phyloP scores from a whole-genome alignment of 2,113 vertebrate genomes.

The Cyrtonyx montezumae region DNA sequence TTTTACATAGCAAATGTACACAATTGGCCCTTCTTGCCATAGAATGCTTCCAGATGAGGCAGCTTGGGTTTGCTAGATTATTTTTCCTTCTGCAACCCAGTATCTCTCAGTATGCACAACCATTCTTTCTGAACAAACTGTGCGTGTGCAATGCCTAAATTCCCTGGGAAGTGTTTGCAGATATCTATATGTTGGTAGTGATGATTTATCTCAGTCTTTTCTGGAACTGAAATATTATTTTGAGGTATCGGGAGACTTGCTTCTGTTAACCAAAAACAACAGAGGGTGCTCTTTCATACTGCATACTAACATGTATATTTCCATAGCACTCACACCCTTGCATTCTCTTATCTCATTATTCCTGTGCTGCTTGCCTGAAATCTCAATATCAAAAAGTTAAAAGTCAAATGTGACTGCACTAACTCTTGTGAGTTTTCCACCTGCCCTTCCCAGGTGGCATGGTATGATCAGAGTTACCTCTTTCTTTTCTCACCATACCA shows the following conservation, averaged over 20 bases:
- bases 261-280: slow-evolving; percentile 58
- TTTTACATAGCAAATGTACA: neutral
- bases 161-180: neutral
- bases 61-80: neutral
- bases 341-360: slow-evolving; percentile 28
- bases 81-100: neutral
- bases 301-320: slow-evolving; percentile 1
- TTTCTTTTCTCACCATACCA: fast-evolving
- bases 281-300: slow-evolving; percentile 62
- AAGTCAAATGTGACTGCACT: neutral
- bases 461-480: neutral
- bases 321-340: neutral
- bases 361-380: neutral
- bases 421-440: neutral
- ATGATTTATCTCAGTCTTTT: slow-evolving; percentile 25
- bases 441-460: neutral
- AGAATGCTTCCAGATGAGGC: neutral
- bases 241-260: neutral
- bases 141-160: neutral
- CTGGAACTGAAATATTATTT: slow-evolving; percentile 6
- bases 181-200: neutral
- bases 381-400: slow-evolving; percentile 31
- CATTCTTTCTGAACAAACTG: neutral
- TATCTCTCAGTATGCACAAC: neutral
- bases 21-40: neutral